phyloP scores from a whole-genome alignment of 2,888 invertebrate genomes.

The Hyalella azteca region DNA sequence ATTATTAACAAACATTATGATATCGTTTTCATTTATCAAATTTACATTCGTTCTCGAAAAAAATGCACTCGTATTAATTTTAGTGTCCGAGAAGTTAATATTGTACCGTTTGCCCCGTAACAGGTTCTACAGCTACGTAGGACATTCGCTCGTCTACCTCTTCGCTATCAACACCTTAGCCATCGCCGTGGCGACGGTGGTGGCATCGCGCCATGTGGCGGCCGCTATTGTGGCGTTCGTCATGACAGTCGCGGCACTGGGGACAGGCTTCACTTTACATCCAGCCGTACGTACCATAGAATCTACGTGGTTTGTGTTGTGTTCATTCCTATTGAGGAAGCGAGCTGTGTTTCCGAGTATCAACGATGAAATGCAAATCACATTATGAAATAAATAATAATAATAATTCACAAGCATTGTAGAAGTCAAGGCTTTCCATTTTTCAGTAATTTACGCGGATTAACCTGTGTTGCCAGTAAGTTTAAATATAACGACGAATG shows the following conservation, averaged over 20 bases:
- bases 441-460: too few species aligned
- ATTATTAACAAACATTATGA: too few species aligned
- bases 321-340: too few species aligned
- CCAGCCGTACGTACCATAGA: constrained; percentile 63
- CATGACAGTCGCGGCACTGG: constrained; percentile 64
- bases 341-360: too few species aligned
- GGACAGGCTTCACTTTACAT: constrained; percentile 74
- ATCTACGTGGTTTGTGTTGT: too few species aligned
- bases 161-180: constrained; percentile 62
- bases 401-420: too few species aligned
- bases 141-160: constrained; percentile 63
- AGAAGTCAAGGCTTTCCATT: too few species aligned
- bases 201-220: constrained; percentile 71
- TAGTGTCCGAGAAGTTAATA: neutral
- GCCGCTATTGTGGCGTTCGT: constrained; percentile 70
- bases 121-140: constrained; percentile 58
- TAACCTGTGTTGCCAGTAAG: too few species aligned
- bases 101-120: constrained; percentile 26
- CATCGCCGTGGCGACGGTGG: constrained; percentile 72
- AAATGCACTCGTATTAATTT: neutral
- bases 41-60: neutral
- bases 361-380: too few species aligned
- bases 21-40: too few species aligned
- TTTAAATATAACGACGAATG: neutral
- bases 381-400: too few species aligned